Evolutionary conservation across 2,113 vertebrate species (phyloP).

Genomic region (Rhipidura dahli): DNA sequence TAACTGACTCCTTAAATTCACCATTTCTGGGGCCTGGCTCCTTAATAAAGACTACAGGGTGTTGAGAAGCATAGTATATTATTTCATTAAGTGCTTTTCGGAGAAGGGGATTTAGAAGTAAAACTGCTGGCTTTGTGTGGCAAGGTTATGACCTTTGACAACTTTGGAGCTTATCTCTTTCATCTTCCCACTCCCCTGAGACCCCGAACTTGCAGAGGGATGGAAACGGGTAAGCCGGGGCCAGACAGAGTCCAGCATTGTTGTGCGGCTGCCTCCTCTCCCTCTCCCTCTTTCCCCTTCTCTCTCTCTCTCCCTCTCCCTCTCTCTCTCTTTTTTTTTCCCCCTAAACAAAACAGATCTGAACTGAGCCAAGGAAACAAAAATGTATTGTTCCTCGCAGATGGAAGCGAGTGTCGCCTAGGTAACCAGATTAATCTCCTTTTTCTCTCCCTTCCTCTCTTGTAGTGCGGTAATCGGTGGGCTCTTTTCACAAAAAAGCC

Average conservation of each 20-base stretch:
- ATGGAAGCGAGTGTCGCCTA: constrained; percentile 99
- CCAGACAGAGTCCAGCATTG: constrained; percentile 93
- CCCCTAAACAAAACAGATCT: constrained; percentile 93
- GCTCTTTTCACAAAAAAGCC: constrained; percentile 99
- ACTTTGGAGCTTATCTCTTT: constrained; percentile 85
- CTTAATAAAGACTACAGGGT: constrained; percentile 68
- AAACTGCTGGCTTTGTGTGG: constrained; percentile 87
- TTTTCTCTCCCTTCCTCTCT: constrained; percentile 99
- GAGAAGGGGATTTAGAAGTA: constrained; percentile 84
- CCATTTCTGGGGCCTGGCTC: constrained; percentile 39
- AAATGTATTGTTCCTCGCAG: constrained; percentile 99
- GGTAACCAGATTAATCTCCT: constrained; percentile 99
- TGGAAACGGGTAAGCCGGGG: constrained; percentile 75
- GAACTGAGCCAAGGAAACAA: constrained; percentile 99
- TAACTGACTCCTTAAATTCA: constrained; percentile 57
- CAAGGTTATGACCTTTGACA: constrained; percentile 91
- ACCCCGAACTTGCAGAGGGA: constrained; percentile 78
- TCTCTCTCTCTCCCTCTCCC: constrained; percentile 23
- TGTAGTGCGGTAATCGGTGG: constrained; percentile 98
- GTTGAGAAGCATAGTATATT: constrained; percentile 84
- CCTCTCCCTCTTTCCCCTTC: constrained; percentile 54
- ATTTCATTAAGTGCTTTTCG: constrained; percentile 95
- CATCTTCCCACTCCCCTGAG: constrained; percentile 78
- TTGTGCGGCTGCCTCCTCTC: constrained; percentile 77
- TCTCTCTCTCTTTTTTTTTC: neutral